Conservation (phyloP, 2,888 invertebrate species). For the Cybosia mesomella region DNA sequence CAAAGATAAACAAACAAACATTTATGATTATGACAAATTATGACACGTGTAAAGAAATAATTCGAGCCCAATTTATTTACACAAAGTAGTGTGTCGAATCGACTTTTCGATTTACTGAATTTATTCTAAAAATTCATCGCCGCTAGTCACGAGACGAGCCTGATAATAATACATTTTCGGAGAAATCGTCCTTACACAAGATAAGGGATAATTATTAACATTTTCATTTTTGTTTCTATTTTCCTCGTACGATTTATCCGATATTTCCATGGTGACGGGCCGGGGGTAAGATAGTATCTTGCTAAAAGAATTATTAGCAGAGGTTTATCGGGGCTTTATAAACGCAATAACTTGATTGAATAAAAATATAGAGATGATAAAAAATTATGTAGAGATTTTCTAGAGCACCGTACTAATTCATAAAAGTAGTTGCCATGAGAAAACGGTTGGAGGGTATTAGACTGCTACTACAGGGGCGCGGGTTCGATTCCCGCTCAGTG, state of each 20-base stretch:
- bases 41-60: conserved; percentile 26
- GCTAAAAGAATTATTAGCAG: neutral
- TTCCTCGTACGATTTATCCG: conserved; percentile 10
- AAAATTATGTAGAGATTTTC: too few relatives aligned
- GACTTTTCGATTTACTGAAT: conserved; percentile 30
- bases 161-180: conserved; percentile 16
- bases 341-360: neutral
- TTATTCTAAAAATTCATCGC: conserved; percentile 40
- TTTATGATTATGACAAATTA: too few relatives aligned
- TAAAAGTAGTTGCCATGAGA: too few relatives aligned
- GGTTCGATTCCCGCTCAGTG: too few relatives aligned
- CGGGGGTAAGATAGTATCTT: neutral
- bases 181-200: conserved; percentile 27
- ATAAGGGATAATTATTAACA: conserved; percentile 31
- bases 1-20: conserved; percentile 16
- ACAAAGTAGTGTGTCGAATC: conserved; percentile 32
- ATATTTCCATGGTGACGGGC: conserved; percentile 7
- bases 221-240: conserved; percentile 20
- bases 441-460: too few relatives aligned
- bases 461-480: too few relatives aligned
- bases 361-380: too few relatives aligned
- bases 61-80: conserved; percentile 30
- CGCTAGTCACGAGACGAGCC: conserved; percentile 35
- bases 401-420: too few relatives aligned
- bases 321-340: neutral